Conservation (phyloP, 1,140 invertebrate genomes). For the Penaeus japonicus region DNA sequence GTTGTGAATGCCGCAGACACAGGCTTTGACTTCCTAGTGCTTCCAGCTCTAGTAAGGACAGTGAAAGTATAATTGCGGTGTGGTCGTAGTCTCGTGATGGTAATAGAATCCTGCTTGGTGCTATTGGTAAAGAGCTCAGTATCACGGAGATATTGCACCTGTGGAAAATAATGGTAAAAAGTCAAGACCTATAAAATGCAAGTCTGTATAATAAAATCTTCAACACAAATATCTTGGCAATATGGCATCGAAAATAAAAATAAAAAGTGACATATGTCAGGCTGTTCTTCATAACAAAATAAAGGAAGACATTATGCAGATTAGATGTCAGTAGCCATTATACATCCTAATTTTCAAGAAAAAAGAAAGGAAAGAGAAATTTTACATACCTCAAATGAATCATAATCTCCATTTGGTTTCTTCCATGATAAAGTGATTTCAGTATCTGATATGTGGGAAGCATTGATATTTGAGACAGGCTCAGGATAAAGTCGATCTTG, state of each 20-base stretch:
- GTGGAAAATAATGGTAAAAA: slow-evolving; percentile 63
- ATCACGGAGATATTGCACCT: slow-evolving; percentile 77
- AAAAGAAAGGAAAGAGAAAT: no score
- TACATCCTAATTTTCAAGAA: no score
- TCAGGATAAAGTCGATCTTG: slow-evolving; percentile 78
- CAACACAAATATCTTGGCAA: no score
- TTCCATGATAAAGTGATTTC: slow-evolving; percentile 84
- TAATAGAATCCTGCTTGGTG: slow-evolving; percentile 75
- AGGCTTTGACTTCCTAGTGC: slow-evolving; percentile 76
- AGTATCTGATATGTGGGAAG: slow-evolving; percentile 79
- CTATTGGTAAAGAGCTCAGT: slow-evolving; percentile 76
- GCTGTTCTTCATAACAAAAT: no score
- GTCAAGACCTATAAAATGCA: no score
- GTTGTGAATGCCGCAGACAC: slow-evolving; percentile 83
- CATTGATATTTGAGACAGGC: slow-evolving; percentile 81
- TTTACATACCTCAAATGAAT: slow-evolving; percentile 76
- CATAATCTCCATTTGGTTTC: slow-evolving; percentile 81
- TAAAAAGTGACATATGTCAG: no score
- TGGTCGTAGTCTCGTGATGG: slow-evolving; percentile 77
- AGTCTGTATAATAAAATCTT: no score
- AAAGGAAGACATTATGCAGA: no score
- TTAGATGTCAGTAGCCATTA: no score
- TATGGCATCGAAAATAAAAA: no score
- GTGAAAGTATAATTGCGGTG: slow-evolving; percentile 91
- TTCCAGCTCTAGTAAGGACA: slow-evolving; percentile 77